Conservation (phyloP, 2,888 invertebrate species). For the Malachius bipustulatus region DNA sequence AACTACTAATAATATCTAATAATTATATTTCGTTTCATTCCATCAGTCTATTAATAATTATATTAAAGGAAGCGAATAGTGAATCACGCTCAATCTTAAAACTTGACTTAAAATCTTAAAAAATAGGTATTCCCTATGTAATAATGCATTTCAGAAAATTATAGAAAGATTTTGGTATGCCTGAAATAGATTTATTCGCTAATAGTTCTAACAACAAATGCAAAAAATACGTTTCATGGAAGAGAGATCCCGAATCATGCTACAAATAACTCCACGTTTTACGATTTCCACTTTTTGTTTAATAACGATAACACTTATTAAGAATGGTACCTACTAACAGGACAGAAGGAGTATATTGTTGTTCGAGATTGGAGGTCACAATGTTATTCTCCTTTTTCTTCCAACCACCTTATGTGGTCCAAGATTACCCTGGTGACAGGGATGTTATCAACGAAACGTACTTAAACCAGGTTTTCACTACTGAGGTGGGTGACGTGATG, state of each 20-base stretch:
- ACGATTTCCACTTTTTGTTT: slow-evolving; percentile 24
- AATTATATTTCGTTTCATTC: no score
- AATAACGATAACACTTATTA: slow-evolving; percentile 19
- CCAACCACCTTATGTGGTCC: no score
- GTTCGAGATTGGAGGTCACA: slow-evolving; percentile 22
- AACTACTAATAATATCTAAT: no score
- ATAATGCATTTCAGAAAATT: slow-evolving; percentile 12
- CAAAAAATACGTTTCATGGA: slow-evolving; percentile 19
- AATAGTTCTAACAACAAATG: slow-evolving; percentile 22
- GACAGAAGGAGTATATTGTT: slow-evolving; percentile 21
- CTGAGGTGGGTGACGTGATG: no score
- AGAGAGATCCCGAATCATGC: slow-evolving; percentile 15
- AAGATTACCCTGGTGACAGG: background rate
- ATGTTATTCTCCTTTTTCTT: slow-evolving; percentile 17
- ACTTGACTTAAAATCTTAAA: slow-evolving; percentile 15
- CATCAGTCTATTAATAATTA: no score
- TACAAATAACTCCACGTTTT: slow-evolving; percentile 15
- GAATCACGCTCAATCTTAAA: slow-evolving; percentile 10
- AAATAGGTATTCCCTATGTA: slow-evolving; percentile 13
- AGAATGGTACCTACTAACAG: slow-evolving; percentile 21
- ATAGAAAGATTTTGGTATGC: slow-evolving; percentile 9
- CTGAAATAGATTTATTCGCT: slow-evolving; percentile 17
- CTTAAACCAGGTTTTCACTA: no score
- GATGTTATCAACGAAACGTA: no score
- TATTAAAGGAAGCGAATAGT: slow-evolving; percentile 15